Conservation (phyloP, 2,113 vertebrate species). For the Sylvia atricapilla region DNA sequence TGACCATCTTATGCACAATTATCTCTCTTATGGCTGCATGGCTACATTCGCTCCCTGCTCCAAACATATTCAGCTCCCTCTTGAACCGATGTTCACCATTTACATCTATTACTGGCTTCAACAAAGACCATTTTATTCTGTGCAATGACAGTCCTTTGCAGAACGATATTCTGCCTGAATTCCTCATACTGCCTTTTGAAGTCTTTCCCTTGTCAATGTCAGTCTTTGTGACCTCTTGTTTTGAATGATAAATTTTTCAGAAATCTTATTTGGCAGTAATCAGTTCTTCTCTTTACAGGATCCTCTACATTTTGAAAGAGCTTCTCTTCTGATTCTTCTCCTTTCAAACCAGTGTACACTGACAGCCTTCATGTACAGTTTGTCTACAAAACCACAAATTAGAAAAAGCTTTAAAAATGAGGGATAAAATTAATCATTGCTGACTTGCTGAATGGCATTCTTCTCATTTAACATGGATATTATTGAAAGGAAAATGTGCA, state of each 20-base stretch:
- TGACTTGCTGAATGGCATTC: not conserved
- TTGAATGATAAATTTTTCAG: not conserved
- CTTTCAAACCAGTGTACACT: not conserved
- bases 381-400: not conserved
- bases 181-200: not conserved
- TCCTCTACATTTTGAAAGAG: not conserved
- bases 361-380: not conserved
- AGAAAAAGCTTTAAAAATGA: constrained; percentile 1
- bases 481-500: constrained; percentile 13
- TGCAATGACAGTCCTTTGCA: not conserved
- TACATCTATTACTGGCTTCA: constrained; percentile 19
- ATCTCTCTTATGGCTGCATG: not conserved
- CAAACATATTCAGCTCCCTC: not conserved
- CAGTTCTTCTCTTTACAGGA: not conserved
- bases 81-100: not conserved
- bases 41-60: not conserved
- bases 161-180: not conserved
- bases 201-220: not conserved
- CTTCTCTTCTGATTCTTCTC: not conserved
- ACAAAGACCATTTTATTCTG: constrained; percentile 3
- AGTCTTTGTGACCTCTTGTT: not conserved
- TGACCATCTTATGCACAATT: constrained; percentile 39
- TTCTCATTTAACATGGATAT: not conserved
- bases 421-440: not conserved
- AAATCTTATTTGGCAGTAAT: not conserved